Percentiles rank a stretch among this genome's conserved stretches.
These are phyloP conservation scores for Pyrrhosoma nymphula DNA, from an alignment of 2,888 invertebrate genomes.

Conservation along the genomic window DNA sequence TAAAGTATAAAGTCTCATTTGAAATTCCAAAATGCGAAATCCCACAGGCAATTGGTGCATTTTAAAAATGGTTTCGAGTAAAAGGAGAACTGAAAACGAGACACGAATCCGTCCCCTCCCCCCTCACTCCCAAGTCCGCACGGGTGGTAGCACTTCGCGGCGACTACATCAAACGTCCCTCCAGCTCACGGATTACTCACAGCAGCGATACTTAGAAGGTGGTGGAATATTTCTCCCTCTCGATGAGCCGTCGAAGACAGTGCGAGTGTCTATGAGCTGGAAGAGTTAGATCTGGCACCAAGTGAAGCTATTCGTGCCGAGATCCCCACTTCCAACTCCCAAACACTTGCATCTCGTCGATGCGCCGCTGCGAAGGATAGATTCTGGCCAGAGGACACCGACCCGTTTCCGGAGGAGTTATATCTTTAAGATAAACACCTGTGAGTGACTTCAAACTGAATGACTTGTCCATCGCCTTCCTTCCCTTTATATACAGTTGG, in stretches of 20 bases:
- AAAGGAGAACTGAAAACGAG: not conserved
- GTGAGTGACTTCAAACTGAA: not conserved
- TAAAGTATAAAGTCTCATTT: constrained; percentile 41
- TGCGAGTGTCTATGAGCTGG: constrained; percentile 81
- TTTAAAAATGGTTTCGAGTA: not conserved
- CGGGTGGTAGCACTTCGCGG: not conserved
- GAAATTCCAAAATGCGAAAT: not conserved
- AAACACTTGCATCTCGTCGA: constrained; percentile 73
- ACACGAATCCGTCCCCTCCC: too few species aligned
- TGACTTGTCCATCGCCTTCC: constrained; percentile 26
- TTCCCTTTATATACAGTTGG: constrained; percentile 5
- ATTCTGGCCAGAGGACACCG: not conserved
- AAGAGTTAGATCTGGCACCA: constrained; percentile 88
- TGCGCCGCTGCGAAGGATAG: not conserved
- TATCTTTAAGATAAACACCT: constrained; percentile 27
- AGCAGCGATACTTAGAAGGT: not conserved
- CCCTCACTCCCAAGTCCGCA: not conserved
- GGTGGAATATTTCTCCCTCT: not conserved
- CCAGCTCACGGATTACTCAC: not conserved
- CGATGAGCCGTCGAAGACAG: not conserved
- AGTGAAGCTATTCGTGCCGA: constrained; percentile 78
- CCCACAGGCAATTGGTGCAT: not conserved
- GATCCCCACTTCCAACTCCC: constrained; percentile 85
- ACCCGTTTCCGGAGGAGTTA: not conserved
- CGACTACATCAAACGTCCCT: not conserved